Evolutionary conservation across 2,888 invertebrate species (phyloP).

Genomic region (Drosophila vallismaia): DNA sequence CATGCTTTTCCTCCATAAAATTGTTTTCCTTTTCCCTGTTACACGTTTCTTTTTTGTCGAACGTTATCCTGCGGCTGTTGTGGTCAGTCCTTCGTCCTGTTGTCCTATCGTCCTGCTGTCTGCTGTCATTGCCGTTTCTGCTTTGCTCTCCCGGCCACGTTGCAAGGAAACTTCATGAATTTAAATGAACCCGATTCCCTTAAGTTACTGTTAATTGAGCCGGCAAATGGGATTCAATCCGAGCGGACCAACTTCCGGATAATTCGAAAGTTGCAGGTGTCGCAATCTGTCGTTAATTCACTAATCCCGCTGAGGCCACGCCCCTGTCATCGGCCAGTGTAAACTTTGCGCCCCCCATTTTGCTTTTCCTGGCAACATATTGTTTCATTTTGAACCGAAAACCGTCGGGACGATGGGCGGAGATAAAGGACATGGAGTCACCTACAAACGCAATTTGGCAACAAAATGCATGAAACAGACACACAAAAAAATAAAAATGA

Average conservation of each 20-base stretch:
- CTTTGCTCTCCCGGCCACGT: constrained; percentile 33
- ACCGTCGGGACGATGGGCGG: constrained; percentile 18
- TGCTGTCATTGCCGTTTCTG: constrained; percentile 39
- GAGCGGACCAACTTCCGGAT: constrained; percentile 29
- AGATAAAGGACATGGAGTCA: constrained; percentile 53
- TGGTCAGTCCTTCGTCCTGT: constrained; percentile 33
- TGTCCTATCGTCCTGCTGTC: constrained; percentile 33
- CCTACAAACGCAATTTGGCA: constrained; percentile 81
- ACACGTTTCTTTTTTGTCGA: background rate
- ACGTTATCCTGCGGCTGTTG: constrained; percentile 43
- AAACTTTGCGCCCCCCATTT: constrained; percentile 3
- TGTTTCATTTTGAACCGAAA: constrained; percentile 59
- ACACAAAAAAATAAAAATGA: constrained; percentile 43
- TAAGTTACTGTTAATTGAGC: constrained; percentile 69
- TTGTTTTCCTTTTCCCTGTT: constrained; percentile 32
- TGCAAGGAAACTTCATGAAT: constrained; percentile 42
- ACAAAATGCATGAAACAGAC: constrained; percentile 69
- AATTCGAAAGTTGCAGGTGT: constrained; percentile 70
- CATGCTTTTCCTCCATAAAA: constrained; percentile 33
- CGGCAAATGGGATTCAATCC: constrained; percentile 61
- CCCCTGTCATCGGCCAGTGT: constrained; percentile 61
- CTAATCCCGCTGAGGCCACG: constrained; percentile 53
- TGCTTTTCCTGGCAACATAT: constrained; percentile 58
- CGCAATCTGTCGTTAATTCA: constrained; percentile 63
- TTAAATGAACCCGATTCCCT: constrained; percentile 57